Percentiles rank a stretch among this genome's conserved stretches.
phyloP scores from a whole-genome alignment of 2,888 invertebrate species.

The Drosophila formosana region DNA sequence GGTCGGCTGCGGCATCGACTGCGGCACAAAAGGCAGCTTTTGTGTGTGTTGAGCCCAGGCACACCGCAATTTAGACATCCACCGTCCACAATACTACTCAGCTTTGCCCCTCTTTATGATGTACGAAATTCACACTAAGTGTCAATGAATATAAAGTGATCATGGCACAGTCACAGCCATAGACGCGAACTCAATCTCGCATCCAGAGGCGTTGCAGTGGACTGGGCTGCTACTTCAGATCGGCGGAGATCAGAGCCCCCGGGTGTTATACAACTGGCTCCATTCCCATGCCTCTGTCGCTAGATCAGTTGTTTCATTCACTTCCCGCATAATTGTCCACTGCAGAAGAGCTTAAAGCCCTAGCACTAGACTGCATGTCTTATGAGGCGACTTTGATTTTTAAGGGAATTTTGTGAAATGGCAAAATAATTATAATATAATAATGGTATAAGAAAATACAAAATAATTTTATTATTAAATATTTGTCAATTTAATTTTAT shows the following conservation, averaged over 20 bases:
- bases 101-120: constrained; percentile 66
- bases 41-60: constrained; percentile 47
- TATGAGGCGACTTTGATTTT: no score
- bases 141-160: constrained; percentile 81
- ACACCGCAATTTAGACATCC: constrained; percentile 71
- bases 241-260: constrained; percentile 49
- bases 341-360: constrained; percentile 1
- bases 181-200: neutral
- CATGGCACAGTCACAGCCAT: constrained; percentile 56
- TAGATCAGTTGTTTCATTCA: constrained; percentile 29
- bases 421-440: no score
- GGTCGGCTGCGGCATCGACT: constrained; percentile 38
- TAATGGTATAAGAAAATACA: no score
- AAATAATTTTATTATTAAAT: no score
- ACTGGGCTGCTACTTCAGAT: constrained; percentile 13
- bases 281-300: constrained; percentile 41
- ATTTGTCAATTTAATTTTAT: no score
- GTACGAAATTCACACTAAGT: constrained; percentile 76
- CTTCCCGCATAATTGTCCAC: constrained; percentile 17
- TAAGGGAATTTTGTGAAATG: no score
- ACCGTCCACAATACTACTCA: constrained; percentile 24
- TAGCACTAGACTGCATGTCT: constrained; percentile 13
- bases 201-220: neutral
- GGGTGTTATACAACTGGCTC: constrained; percentile 55
- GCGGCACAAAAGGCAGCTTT: constrained; percentile 71